Evolutionary conservation across 1,140 invertebrate genomes (phyloP), one percentile per base, ranked within the genome.

Genomic region (Drosophila repleta): DNA sequence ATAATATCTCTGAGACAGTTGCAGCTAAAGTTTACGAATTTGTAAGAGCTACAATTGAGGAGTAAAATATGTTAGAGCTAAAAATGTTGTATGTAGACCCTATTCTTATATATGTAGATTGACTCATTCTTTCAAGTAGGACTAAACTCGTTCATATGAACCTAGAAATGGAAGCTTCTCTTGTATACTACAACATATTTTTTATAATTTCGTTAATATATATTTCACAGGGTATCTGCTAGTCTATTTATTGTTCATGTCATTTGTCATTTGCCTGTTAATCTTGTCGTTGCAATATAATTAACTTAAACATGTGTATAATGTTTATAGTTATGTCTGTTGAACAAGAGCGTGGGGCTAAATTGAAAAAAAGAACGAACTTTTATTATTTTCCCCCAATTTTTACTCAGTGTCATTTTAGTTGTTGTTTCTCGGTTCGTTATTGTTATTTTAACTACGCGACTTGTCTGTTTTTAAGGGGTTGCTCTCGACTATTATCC

Each of bases 281-380:
- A 57, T 49, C 45, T 72, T 69, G 57, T 56, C 77, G 74, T 65
- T 84, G 74, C 78, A 67, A 78, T 87, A 85, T 87, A 87, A 85
- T 85, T 85, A 85, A 87, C 81, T 75, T 66, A 81, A 87, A 87
- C 85, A 83, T 80, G 81, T 83, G 73, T 80, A 76, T 85, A 78
- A 82, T 87, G 81, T 85, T 85, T 81, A 85, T 87, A 64, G 74
- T 77, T 87, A 81, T 81, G 82, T 60, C 7, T 20, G 74, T 70
- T 73, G 68, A 64, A 66, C 43, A 49, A 60, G 45, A 60, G 55
- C 46, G 49, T 73, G 77, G 63, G 53, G 18, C 18, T 70, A 4
- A 18, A 51, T 46, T 49, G 18, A 60, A 48, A 48, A 10, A 15
- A 17, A 41, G 35, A 35, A 15, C 21, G 13, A 60, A 35, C n/a